Conservation (phyloP, 2,113 vertebrate genomes). For the Centropus bengalensis region DNA sequence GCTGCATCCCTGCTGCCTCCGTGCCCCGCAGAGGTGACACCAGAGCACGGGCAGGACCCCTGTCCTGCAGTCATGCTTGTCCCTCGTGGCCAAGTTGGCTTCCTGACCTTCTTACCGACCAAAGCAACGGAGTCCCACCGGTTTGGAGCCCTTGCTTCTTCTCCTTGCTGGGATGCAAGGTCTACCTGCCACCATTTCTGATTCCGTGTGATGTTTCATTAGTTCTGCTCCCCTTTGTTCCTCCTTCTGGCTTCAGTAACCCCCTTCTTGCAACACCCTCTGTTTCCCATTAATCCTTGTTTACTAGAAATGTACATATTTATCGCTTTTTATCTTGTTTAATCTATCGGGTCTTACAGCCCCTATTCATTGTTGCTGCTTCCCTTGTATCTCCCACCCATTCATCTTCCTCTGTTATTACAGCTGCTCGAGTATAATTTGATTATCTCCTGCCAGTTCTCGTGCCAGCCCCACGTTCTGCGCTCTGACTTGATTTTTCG, state of each 20-base stretch:
- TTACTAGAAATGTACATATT: constrained; percentile 40
- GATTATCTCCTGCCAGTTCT: constrained; percentile 26
- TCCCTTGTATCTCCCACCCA: neutral
- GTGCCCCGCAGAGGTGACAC: neutral
- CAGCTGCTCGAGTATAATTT: constrained; percentile 1
- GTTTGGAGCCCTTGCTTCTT: neutral
- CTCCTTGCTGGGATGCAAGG: neutral
- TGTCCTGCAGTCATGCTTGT: neutral
- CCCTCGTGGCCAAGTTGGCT: too few species aligned
- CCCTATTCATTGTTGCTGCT: neutral
- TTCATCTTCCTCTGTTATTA: constrained; percentile 40
- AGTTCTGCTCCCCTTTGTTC: neutral
- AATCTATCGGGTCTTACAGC: constrained; percentile 25
- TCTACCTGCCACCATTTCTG: neutral
- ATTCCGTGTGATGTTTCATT: neutral
- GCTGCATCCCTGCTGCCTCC: neutral
- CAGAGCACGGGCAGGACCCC: accelerated
- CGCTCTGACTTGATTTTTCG: neutral
- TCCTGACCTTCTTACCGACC: neutral
- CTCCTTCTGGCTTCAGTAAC: neutral
- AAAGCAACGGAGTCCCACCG: neutral
- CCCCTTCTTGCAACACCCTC: neutral
- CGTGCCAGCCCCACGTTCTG: neutral
- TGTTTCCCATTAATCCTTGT: constrained; percentile 48
- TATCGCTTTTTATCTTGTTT: constrained; percentile 54